Conservation (phyloP, 2,888 invertebrate genomes). For the Drosophila infuscata region DNA sequence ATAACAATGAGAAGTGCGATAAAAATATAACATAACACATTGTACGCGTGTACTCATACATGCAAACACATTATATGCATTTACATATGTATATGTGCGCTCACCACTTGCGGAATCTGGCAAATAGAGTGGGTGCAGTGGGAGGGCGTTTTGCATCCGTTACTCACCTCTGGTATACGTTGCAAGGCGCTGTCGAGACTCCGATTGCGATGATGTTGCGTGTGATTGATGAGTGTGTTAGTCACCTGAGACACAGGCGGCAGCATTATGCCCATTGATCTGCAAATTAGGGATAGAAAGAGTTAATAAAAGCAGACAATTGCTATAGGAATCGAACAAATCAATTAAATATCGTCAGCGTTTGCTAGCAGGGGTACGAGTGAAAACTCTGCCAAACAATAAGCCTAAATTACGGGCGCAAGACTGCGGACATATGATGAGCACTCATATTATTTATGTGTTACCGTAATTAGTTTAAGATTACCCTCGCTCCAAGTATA, state of each 20-base stretch:
- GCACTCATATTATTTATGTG: conserved; percentile 18
- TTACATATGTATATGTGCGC: conserved; percentile 21
- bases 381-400: conserved; percentile 16
- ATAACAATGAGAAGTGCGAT: conserved; percentile 61
- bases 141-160: conserved; percentile 2
- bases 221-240: conserved; percentile 85
- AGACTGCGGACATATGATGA: conserved; percentile 7
- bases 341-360: conserved; percentile 53
- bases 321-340: conserved; percentile 33
- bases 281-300: conserved; percentile 55
- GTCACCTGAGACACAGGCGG: conserved; percentile 85
- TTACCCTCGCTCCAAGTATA: conserved; percentile 11
- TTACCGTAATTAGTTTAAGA: conserved; percentile 38
- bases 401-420: conserved; percentile 4
- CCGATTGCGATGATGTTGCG: conserved; percentile 94
- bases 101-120: conserved; percentile 15
- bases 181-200: conserved; percentile 95
- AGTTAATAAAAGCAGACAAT: conserved; percentile 14
- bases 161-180: conserved; percentile 91
- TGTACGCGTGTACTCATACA: conserved; percentile 3
- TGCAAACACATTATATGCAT: conserved; percentile 8
- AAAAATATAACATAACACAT: conserved; percentile 61
- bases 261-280: conserved; percentile 85
- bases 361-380: conserved; percentile 13
- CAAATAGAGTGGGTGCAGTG: conserved; percentile 1